phyloP scores from a whole-genome alignment of 1,140 invertebrate species.

The Drosophila ficusphila region DNA sequence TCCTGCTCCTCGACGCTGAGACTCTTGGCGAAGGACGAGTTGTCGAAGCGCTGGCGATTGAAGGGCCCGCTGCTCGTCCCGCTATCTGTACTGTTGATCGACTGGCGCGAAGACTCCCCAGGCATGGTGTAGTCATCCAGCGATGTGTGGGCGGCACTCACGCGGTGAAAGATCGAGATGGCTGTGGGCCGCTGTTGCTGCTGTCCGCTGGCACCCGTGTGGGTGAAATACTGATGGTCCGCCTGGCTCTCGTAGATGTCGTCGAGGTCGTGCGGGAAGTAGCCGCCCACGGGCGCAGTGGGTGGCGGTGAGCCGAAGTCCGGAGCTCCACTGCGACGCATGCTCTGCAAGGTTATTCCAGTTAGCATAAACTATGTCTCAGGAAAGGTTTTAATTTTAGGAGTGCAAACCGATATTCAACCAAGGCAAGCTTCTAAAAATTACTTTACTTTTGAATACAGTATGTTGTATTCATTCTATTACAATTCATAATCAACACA shows the following conservation, averaged over 20 bases:
- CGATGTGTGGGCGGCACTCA: constrained; percentile 62
- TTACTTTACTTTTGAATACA: background rate
- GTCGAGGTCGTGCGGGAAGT: constrained; percentile 83
- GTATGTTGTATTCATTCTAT: too few relatives aligned
- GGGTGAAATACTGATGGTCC: constrained; percentile 84
- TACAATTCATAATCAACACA: too few relatives aligned
- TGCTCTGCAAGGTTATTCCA: constrained; percentile 58
- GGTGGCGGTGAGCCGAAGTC: constrained; percentile 72
- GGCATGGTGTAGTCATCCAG: constrained; percentile 68
- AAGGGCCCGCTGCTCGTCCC: constrained; percentile 24
- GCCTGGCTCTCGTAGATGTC: constrained; percentile 79
- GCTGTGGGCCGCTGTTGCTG: constrained; percentile 74
- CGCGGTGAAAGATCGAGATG: constrained; percentile 80
- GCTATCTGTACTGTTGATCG: constrained; percentile 57
- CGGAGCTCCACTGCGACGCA: constrained; percentile 59
- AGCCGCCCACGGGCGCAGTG: constrained; percentile 60
- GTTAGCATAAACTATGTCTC: background rate
- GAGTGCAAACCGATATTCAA: constrained; percentile 2
- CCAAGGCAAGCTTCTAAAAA: background rate
- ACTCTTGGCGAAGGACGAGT: constrained; percentile 86
- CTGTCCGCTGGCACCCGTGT: constrained; percentile 72
- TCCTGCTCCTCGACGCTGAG: constrained; percentile 81
- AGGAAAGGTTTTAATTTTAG: background rate
- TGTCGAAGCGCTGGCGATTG: constrained; percentile 85
- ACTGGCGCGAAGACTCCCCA: constrained; percentile 49